phyloP scores from a whole-genome alignment of 2,113 vertebrate genomes.

The Xenus cinereus region DNA sequence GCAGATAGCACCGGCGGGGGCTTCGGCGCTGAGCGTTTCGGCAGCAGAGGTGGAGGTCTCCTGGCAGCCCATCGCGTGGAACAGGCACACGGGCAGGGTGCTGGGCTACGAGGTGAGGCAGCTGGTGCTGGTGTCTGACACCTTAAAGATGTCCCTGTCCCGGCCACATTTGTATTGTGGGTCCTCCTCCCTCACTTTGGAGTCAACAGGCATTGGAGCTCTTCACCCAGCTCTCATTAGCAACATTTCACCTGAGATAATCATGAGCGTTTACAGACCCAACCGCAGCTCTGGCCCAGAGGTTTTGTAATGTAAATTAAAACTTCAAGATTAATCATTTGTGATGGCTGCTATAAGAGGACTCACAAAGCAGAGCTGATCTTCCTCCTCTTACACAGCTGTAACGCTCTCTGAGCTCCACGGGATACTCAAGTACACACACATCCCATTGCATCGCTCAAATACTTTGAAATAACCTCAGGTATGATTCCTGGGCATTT shows the following conservation, averaged over 20 bases:
- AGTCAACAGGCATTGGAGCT: neutral
- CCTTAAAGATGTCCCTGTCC: neutral
- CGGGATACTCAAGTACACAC: neutral
- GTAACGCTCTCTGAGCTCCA: neutral
- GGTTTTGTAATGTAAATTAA: neutral
- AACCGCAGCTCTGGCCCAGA: neutral
- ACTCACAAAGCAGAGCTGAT: neutral
- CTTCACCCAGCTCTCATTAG: neutral
- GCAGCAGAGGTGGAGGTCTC: constrained; percentile 83
- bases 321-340: neutral
- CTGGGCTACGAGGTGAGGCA: constrained; percentile 84
- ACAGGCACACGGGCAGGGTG: constrained; percentile 78
- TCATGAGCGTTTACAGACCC: neutral
- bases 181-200: neutral
- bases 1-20: constrained; percentile 72
- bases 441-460: neutral
- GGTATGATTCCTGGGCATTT: neutral
- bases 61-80: constrained; percentile 81
- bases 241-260: neutral
- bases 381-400: neutral
- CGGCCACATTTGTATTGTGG: neutral
- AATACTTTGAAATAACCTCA: neutral
- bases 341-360: neutral
- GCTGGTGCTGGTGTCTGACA: neutral
- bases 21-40: constrained; percentile 76